Conservation (phyloP, 2,888 invertebrate genomes). For the Ichneumoninae sp. region DNA sequence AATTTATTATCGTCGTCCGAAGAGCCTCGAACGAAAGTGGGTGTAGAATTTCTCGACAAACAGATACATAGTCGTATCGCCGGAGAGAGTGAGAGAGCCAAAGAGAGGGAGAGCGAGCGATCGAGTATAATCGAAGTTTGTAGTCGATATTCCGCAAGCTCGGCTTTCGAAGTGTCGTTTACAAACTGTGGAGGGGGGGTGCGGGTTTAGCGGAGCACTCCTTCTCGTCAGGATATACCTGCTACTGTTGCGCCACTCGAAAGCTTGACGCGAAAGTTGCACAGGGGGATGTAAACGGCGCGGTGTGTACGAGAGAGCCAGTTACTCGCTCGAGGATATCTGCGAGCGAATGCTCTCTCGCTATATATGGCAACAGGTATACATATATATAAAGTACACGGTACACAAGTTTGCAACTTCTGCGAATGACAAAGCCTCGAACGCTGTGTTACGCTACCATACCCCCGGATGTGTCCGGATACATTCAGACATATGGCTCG, state of each 20-base stretch:
- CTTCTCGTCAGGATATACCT: slow-evolving; percentile 49
- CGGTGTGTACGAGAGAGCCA: slow-evolving; percentile 42
- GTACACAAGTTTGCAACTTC: slow-evolving; percentile 53
- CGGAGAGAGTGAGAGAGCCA: neutral
- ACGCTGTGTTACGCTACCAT: slow-evolving; percentile 5
- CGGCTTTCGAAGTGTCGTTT: slow-evolving; percentile 63
- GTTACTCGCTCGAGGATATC: slow-evolving; percentile 60
- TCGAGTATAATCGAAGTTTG: slow-evolving; percentile 22
- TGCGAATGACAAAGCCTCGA: slow-evolving; percentile 55
- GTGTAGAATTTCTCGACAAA: slow-evolving; percentile 41
- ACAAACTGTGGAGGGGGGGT: slow-evolving; percentile 53
- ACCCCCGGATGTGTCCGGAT: neutral
- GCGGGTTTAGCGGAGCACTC: slow-evolving; percentile 36
- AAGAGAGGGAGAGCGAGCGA: neutral
- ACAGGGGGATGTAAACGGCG: slow-evolving; percentile 50
- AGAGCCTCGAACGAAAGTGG: neutral
- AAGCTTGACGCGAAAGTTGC: slow-evolving; percentile 46
- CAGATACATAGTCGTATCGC: neutral
- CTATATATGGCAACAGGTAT: slow-evolving; percentile 54
- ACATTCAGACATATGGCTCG: slow-evolving; percentile 22
- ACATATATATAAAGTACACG: neutral
- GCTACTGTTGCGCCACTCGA: slow-evolving; percentile 30
- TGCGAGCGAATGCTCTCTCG: slow-evolving; percentile 40
- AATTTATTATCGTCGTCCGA: slow-evolving; percentile 22
- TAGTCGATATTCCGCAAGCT: slow-evolving; percentile 53